Conservation (phyloP, 2,888 invertebrate genomes). For the Synergus umbraculus region DNA sequence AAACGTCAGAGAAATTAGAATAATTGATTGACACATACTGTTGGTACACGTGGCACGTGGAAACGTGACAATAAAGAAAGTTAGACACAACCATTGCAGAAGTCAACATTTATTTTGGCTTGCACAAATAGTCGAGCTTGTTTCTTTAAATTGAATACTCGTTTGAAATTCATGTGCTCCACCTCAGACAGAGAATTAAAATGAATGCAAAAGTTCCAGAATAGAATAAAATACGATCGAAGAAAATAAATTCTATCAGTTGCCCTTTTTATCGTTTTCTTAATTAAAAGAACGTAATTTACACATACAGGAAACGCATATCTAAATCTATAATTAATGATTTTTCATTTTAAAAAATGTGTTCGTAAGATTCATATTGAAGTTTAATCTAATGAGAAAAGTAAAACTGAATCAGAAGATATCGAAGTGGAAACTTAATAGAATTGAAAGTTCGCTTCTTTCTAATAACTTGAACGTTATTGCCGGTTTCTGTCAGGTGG, state of each 20-base stretch:
- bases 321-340: background rate
- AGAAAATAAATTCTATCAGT: constrained; percentile 5
- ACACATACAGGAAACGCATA: too few relatives aligned
- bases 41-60: constrained; percentile 18
- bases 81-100: constrained; percentile 1
- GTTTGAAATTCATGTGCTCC: constrained; percentile 21
- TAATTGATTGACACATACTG: constrained; percentile 61
- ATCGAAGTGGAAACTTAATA: background rate
- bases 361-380: background rate
- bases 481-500: constrained; percentile 47
- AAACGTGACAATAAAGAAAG: constrained; percentile 19
- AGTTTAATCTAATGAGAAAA: background rate
- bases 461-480: constrained; percentile 42
- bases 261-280: constrained; percentile 1
- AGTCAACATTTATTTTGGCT: constrained; percentile 39
- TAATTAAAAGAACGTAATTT: background rate
- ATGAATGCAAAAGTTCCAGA: constrained; percentile 1
- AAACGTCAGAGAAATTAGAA: constrained; percentile 51
- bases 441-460: background rate
- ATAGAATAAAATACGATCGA: background rate
- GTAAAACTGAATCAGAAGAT: background rate
- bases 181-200: constrained; percentile 20
- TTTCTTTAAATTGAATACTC: constrained; percentile 25
- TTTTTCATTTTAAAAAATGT: background rate
- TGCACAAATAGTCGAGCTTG: constrained; percentile 9